phyloP scores from a whole-genome alignment of 2,888 invertebrate species.

The Ethmia dodecea region DNA sequence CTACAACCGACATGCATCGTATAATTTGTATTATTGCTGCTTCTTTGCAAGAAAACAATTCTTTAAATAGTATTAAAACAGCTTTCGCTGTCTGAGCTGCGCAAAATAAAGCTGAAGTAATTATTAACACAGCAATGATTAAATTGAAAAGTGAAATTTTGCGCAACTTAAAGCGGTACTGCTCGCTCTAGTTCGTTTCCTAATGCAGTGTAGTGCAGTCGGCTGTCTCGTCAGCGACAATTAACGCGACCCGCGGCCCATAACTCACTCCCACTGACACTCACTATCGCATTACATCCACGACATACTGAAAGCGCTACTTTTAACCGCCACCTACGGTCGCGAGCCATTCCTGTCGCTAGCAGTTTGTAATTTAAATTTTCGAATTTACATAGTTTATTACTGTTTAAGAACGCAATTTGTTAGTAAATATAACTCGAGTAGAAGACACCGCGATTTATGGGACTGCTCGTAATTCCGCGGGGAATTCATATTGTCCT shows the following conservation, averaged over 20 bases:
- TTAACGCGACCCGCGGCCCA: constrained; percentile 47
- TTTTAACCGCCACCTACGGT: constrained; percentile 32
- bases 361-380: constrained; percentile 64
- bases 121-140: no score
- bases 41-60: no score
- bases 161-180: no score
- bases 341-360: constrained; percentile 25
- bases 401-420: constrained; percentile 63
- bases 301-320: constrained; percentile 40
- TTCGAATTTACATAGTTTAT: constrained; percentile 63
- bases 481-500: background rate
- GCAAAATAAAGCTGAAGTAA: no score
- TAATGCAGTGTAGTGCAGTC: background rate
- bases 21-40: no score
- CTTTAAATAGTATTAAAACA: no score
- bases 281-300: constrained; percentile 39
- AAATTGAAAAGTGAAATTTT: no score
- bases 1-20: no score
- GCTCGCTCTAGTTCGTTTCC: no score
- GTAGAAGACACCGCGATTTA: constrained; percentile 41
- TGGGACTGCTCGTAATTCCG: constrained; percentile 31
- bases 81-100: no score
- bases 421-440: constrained; percentile 42
- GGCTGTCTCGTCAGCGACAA: constrained; percentile 44
- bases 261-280: constrained; percentile 50